Evolutionary conservation across 2,888 invertebrate species (phyloP).

Genomic region (Hypena proboscidalis): DNA sequence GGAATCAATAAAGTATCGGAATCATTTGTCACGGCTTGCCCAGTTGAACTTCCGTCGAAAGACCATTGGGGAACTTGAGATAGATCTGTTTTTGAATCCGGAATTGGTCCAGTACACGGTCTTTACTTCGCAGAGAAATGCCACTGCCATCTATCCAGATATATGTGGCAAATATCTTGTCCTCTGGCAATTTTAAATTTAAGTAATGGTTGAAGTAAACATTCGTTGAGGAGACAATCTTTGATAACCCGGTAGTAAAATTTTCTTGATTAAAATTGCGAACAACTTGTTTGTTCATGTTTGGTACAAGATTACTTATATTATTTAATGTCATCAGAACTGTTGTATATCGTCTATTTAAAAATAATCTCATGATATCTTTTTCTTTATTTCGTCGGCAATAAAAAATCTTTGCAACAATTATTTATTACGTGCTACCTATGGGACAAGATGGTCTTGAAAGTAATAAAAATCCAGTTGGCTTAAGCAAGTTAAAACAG

Average conservation of each 20-base stretch:
- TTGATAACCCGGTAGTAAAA: conserved; percentile 49
- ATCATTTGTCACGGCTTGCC: conserved; percentile 92
- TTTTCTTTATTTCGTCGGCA: no score
- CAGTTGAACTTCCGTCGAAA: conserved; percentile 97
- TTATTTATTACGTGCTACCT: no score
- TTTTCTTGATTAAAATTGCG: conserved; percentile 40
- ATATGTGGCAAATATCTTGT: conserved; percentile 88
- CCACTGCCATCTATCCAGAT: conserved; percentile 94
- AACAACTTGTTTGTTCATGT: background rate
- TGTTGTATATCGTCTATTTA: no score
- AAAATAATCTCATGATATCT: no score
- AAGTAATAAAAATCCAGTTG: no score
- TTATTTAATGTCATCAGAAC: conserved; percentile 11
- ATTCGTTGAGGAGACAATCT: conserved; percentile 48
- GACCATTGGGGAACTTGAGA: conserved; percentile 91
- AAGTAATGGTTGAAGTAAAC: conserved; percentile 60
- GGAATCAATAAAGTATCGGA: conserved; percentile 96
- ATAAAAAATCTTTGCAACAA: no score
- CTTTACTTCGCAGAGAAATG: conserved; percentile 88
- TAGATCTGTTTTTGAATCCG: conserved; percentile 81
- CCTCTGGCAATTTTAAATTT: conserved; percentile 80
- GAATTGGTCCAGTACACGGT: conserved; percentile 87
- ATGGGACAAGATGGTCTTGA: no score
- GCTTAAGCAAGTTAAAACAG: no score
- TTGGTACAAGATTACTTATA: conserved; percentile 4